Base-by-base conservation (phyloP, 2,113 vertebrate species). In the Motacilla tschutschensis region DNA sequence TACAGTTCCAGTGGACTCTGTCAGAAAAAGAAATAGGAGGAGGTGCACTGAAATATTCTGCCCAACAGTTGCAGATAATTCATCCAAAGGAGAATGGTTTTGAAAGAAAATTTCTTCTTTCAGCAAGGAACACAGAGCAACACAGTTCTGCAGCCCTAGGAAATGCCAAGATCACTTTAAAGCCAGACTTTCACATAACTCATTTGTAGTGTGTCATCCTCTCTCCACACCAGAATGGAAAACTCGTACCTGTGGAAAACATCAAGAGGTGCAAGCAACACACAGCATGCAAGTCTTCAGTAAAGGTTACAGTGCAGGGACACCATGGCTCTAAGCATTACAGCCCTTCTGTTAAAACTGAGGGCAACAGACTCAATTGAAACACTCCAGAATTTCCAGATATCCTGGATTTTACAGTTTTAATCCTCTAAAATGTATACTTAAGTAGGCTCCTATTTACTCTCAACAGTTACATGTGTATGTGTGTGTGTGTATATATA, bases 381-480 rank as follows among this genome's bases (percentile, higher is more conserved):
- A 87, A 86, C 14, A 31, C 22, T 60, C 4, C 0, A 51, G 28
- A 70, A 22, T 21, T 44, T 36, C 38, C 8, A 5, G 29, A 44
- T 38, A 48, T 46, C 26, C 17, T 73, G 31, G 1, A 9, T 60
- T 67, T 82, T 35, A 44, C 14, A 24, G 53, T 54, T 53, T 43
- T 35, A 76, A 53, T 50, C 26, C 47, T 80, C n/a, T 57, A 17
- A 43, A 55, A 5, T 26, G 19, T 29, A 10, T 26, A 63, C 13
- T 54, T 43, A 19, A 54, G 20, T 12, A 71, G 24, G 21, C 9
- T 71, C 31, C 62, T 2, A 3, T 11, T 67, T 54, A 24, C 19
- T 57, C 81, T 55, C 62, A 66, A 55, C 29, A 51, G 29, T 28
- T 60, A 24, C 1, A 1, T 3, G 2, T 13, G 1, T 3, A 1